These are phyloP conservation scores for Eulimnadia texana DNA, from an alignment of 1,140 invertebrate genomes.

Conservation along the genomic window DNA sequence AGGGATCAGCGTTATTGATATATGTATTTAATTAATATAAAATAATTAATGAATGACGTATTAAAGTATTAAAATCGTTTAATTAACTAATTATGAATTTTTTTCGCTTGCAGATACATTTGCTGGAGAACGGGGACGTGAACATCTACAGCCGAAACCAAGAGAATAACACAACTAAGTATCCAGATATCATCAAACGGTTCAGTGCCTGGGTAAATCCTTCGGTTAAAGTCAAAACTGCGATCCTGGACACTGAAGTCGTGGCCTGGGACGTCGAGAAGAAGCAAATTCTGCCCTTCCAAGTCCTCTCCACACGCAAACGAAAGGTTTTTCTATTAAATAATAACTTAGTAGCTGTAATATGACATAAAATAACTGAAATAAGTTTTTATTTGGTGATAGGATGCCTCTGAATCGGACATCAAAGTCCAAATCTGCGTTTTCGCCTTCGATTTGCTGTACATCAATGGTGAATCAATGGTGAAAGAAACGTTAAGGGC, in stretches of 20 bases:
- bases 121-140: constrained; percentile 48
- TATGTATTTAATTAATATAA: too few species aligned
- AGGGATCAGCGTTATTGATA: too few species aligned
- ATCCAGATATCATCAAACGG: constrained; percentile 83
- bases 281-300: constrained; percentile 90
- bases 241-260: constrained; percentile 90
- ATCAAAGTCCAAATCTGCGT: constrained; percentile 96
- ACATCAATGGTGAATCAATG: constrained; percentile 77
- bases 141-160: constrained; percentile 92
- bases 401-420: constrained; percentile 72
- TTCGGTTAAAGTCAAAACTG: constrained; percentile 47
- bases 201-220: constrained; percentile 32
- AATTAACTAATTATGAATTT: not conserved
- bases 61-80: not conserved
- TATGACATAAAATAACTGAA: too few species aligned
- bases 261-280: constrained; percentile 89
- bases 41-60: constrained; percentile 1
- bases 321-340: constrained; percentile 51
- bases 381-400: constrained; percentile 25
- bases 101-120: constrained; percentile 47
- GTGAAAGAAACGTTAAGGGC: constrained; percentile 62
- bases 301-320: constrained; percentile 89
- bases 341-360: constrained; percentile 6
- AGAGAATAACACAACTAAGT: constrained; percentile 95
- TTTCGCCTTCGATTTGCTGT: constrained; percentile 94